phyloP scores from a whole-genome alignment of 2,888 invertebrate species.

The Volucella bombylans region DNA sequence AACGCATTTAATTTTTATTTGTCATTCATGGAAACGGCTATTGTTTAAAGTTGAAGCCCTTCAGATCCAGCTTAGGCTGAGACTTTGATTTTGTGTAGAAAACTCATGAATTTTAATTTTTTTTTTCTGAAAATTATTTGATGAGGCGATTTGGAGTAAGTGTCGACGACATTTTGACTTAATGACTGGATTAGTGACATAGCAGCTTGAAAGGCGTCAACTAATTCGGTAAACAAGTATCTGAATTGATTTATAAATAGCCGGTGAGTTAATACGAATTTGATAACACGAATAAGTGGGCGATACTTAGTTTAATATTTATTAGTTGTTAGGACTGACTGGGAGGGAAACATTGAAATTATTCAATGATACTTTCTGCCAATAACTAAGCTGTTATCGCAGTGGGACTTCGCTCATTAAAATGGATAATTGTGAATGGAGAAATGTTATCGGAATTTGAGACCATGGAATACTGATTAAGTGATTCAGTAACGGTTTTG shows the following conservation, averaged over 20 bases:
- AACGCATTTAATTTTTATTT: neutral
- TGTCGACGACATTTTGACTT: slow-evolving; percentile 49
- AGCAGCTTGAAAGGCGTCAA: slow-evolving; percentile 47
- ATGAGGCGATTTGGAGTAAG: slow-evolving; percentile 15
- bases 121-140: neutral
- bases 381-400: no score
- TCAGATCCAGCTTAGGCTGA: neutral
- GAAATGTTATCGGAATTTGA: no score
- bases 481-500: no score
- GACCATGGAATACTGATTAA: no score
- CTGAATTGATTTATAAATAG: slow-evolving; percentile 30
- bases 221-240: slow-evolving; percentile 21
- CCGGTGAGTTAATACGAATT: slow-evolving; percentile 22
- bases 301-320: neutral
- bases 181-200: slow-evolving; percentile 36
- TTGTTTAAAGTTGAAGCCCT: slow-evolving; percentile 29
- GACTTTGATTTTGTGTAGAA: neutral
- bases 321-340: no score
- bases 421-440: no score
- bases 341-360: no score
- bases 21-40: slow-evolving; percentile 24
- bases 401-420: no score
- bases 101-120: slow-evolving; percentile 19
- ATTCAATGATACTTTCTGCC: no score
- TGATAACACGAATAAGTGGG: neutral